These are phyloP conservation scores for Zootermopsis nevadensis DNA, from an alignment of 2,888 invertebrate genomes.

Conservation along the genomic window DNA sequence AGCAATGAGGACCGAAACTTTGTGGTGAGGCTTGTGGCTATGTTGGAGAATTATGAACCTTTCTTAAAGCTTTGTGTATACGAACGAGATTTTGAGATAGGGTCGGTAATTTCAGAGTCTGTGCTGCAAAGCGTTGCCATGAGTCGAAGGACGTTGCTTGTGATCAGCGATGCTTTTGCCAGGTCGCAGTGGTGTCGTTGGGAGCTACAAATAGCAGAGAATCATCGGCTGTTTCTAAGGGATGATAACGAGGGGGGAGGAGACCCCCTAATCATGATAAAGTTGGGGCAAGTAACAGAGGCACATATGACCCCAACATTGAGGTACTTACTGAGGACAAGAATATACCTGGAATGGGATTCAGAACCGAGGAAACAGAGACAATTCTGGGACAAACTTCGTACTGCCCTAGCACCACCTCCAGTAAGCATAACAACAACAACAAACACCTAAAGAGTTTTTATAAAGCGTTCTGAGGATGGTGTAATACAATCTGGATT, in stretches of 20 bases:
- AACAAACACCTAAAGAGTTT: neutral
- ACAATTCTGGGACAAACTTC: constrained; percentile 58
- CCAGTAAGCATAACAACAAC: neutral
- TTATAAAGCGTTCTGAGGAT: no score
- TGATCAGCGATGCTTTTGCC: constrained; percentile 76
- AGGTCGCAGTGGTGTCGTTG: constrained; percentile 79
- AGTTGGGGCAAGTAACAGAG: constrained; percentile 70
- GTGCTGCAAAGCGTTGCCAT: constrained; percentile 73
- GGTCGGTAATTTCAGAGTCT: constrained; percentile 73
- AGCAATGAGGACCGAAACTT: constrained; percentile 72
- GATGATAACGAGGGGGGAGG: constrained; percentile 63
- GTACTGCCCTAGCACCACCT: constrained; percentile 49
- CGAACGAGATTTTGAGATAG: constrained; percentile 75
- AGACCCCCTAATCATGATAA: constrained; percentile 72
- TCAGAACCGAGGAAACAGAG: constrained; percentile 60
- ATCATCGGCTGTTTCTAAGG: constrained; percentile 71
- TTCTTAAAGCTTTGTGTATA: constrained; percentile 75
- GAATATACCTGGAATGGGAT: constrained; percentile 74
- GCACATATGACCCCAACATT: constrained; percentile 70
- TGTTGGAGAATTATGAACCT: constrained; percentile 71
- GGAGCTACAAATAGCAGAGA: constrained; percentile 77
- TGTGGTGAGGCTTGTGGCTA: constrained; percentile 70
- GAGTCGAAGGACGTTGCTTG: constrained; percentile 73
- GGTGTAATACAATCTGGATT: no score
- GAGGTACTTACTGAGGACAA: constrained; percentile 72